Evolutionary conservation across 2,888 invertebrate genomes (phyloP).

Genomic region (Lithophane ornitopus): DNA sequence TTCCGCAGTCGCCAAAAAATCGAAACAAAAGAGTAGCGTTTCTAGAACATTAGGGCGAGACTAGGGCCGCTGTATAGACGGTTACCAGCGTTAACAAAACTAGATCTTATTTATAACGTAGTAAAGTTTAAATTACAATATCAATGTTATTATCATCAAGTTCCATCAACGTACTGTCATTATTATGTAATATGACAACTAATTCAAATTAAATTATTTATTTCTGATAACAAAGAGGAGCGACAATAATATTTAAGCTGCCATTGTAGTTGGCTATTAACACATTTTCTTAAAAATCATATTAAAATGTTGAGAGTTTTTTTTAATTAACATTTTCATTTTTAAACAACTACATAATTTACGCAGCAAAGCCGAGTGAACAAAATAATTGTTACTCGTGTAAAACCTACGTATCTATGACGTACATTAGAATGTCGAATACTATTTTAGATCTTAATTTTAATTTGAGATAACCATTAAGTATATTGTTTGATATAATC

Average conservation of each 20-base stretch:
- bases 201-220: conserved; percentile 31
- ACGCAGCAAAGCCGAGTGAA: conserved; percentile 12
- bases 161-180: conserved; percentile 36
- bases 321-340: conserved; percentile 22
- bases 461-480: conserved; percentile 60
- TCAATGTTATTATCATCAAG: conserved; percentile 42
- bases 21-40: conserved; percentile 22
- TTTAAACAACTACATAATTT: background rate
- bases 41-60: conserved; percentile 53
- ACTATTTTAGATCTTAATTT: conserved; percentile 64
- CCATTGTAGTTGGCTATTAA: conserved; percentile 20
- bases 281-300: conserved; percentile 6
- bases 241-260: conserved; percentile 52
- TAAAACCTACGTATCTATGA: conserved; percentile 22
- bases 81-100: conserved; percentile 54
- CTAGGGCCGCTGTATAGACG: conserved; percentile 47
- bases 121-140: conserved; percentile 59
- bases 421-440: conserved; percentile 53
- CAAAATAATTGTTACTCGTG: conserved; percentile 5
- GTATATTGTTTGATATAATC: conserved; percentile 73
- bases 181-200: conserved; percentile 10
- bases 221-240: conserved; percentile 25
- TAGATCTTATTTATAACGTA: conserved; percentile 60
- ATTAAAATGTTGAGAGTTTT: conserved; percentile 15
- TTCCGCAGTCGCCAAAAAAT: conserved; percentile 46